Base-by-base conservation (phyloP, 1,140 invertebrate species). In the Drosophila quadrilineata region DNA sequence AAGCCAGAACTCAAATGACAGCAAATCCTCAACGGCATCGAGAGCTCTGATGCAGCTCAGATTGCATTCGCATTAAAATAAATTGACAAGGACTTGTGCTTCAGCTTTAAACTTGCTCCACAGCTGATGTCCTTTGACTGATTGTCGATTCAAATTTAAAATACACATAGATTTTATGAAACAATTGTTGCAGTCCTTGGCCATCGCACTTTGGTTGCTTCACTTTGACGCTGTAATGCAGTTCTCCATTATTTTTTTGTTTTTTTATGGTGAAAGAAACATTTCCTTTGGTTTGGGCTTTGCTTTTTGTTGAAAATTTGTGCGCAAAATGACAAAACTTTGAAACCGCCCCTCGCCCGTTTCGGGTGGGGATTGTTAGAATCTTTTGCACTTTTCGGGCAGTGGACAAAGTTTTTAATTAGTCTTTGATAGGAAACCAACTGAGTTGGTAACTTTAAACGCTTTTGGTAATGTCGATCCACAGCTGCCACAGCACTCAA, bases 391-490 rank as follows among this genome's bases (percentile, higher is more conserved):
- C 73, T 73, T 70, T 82, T 68, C n/a, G n/a, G 54, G 71, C 74
- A 68, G 67, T 84, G 60, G 73, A 62, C 33, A 85, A 84, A 84
- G 79, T 84, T 84, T 84, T 84, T 84, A 84, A 84, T 84, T 85
- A 84, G 79, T 84, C 74, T 85, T 79, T 85, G 79, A 84, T 85
- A 79, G 79, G 70, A 84, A 85, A 84, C 65, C 74, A 66, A 84
- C 69, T 65, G 53, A 65, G 66, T 64, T 70, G 28, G 43, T 22
- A 64, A 59, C 66, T 70, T 64, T 54, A 56, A 70, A 65, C 59
- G 66, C 28, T n/a, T 73, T 70, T 54, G 28, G 62, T 33, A 58
- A 58, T 65, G 43, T 58, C 62, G 41, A 62, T 62, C 50, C 56
- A 50, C 26, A 29, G 46, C 6, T 29, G 38, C 29, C 24, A 12